Base-by-base conservation (phyloP, 2,113 vertebrate species). In the Lagopus muta region DNA sequence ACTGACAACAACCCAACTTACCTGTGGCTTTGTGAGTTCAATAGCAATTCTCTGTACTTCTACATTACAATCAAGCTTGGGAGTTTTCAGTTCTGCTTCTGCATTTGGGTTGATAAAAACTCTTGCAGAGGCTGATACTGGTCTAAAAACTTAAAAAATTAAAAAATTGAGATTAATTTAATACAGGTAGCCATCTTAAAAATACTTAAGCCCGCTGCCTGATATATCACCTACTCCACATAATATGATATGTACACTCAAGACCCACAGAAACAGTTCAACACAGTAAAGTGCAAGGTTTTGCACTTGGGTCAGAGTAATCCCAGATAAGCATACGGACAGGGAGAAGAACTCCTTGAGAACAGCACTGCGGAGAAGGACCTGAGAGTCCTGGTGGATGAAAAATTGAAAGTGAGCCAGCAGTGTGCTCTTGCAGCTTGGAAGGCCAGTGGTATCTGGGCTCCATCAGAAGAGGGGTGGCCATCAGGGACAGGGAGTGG, bases 1-100 rank as follows among this genome's bases (percentile, higher is more conserved):
- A n/a, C 4, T 18, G 15, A 76, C 8, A 66, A 2, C 43, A 22
- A 10, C 8, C 18, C 8, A 74, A 64, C 64, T 72, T 94, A 99
- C 99, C 98, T 99, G 99, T 15, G 98, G 98, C 82, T 97, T 99
- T 38, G 98, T 99, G 95, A 99, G 97, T 94, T 99, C 99, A n/a
- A 99, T 93, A 30, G 97, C 98, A 70, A 99, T 99, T 96, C 98
- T 98, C 96, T 99, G 98, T 32, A 99, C 98, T 97, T 99, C 99
- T 76, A 99, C 96, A 47, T 98, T 98, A 73, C 99, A 97, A 32
- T 98, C 97, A 7, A 98, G 91, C 96, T 99, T 99, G 5, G 99
- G 99, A 54, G 97, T 98, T 89, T 98, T 98, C 43, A 99, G 94
- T 42, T 99, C 99, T 69, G 96, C 45, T 96, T 99, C 99, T 43